Base-by-base conservation (phyloP, 2,113 vertebrate species). In the Bos taurus region DNA sequence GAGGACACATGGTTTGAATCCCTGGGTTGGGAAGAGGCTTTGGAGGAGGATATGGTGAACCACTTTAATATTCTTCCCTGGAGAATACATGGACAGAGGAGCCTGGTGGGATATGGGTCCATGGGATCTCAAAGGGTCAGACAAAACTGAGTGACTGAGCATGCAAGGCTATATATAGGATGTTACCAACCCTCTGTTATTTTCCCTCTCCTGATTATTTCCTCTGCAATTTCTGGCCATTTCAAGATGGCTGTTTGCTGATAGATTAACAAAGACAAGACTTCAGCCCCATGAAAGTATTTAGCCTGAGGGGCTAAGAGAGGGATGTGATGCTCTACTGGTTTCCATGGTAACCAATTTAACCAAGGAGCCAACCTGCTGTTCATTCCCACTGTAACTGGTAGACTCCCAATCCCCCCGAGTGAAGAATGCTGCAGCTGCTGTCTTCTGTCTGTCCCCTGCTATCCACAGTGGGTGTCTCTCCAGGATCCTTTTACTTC, bases 31-130 rank as follows among this genome's bases (percentile, higher is more conserved):
- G 57, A 59, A 26, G 57, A 26, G 4, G 23, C 23, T 59, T 25
- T 59, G 57, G 57, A 59, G 57, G 57, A 59, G 57, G 23, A 26
- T 11, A 11, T 5, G 57, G 23, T 0, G 0, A 59, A 11, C 23
- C 57, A 59, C 26, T 60, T 28, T 14, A 28, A 28, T 60, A 60
- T 57, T 60, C 59, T 28, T 28, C 1, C 59, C 1, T 30, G 59
- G 59, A 59, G 6, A 60, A 60, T 60, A 60, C 59, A 60, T 14
- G 59, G 26, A 60, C 5, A 30, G 59, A 60, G 13, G 59, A 60
- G 1, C 30, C 60, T 28, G 59, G 59, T 60, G 26, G 5, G 0
- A 6, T 60, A 6, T 60, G 12, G 59, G 11, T 43, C 0, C 59
- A 60, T 60, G 26, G 26, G 59, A 28, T 28, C 59, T 14, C 26